Conservation (phyloP, 2,113 vertebrate genomes). For the Noctilio leporinus region DNA sequence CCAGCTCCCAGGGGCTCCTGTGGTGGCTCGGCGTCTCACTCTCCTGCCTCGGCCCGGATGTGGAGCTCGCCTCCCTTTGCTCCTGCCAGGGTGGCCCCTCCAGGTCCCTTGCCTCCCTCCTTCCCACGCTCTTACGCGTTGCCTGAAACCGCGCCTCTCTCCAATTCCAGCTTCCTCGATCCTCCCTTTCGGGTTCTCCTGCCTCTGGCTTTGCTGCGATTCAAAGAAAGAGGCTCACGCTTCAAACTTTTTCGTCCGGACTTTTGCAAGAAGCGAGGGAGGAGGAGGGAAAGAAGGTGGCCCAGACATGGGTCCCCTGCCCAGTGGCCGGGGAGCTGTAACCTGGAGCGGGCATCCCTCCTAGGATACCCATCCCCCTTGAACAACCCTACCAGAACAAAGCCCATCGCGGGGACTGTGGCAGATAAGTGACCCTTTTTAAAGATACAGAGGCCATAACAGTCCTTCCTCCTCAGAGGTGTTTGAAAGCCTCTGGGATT, state of each 20-base stretch:
- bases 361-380: not conserved
- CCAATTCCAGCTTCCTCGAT: not conserved
- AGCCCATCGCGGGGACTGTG: slow-evolving; percentile 45
- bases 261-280: not conserved
- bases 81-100: not conserved
- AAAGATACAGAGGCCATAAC: not conserved
- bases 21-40: not conserved
- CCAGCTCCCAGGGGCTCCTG: not conserved
- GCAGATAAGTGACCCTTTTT: slow-evolving; percentile 14
- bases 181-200: not conserved
- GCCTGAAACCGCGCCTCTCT: not conserved
- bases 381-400: slow-evolving; percentile 55
- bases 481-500: not conserved
- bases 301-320: not conserved
- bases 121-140: not conserved
- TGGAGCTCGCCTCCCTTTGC: not conserved
- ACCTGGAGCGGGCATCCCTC: slow-evolving; percentile 65
- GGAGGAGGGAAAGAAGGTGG: not conserved
- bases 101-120: not conserved
- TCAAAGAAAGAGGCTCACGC: not conserved
- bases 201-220: not conserved
- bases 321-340: slow-evolving; percentile 29
- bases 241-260: not conserved
- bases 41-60: not conserved
- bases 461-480: not conserved